phyloP scores from a whole-genome alignment of 2,113 vertebrate species.

The Odontophorus gujanensis region DNA sequence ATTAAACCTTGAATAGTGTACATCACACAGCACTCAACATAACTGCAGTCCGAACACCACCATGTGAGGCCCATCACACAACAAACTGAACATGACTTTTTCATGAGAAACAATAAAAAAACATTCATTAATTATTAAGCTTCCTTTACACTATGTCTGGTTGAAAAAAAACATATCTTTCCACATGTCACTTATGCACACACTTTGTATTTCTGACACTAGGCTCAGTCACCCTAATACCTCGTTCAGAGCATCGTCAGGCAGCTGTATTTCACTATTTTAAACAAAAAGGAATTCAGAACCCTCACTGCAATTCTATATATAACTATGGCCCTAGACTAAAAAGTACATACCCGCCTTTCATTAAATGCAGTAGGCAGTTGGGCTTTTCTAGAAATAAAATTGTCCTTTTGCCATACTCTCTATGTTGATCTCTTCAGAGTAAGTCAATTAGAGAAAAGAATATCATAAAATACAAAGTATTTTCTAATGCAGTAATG shows the following conservation, averaged over 20 bases:
- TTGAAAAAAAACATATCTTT: not conserved
- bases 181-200: not conserved
- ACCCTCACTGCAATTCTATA: not conserved
- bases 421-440: not conserved
- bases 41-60: not conserved
- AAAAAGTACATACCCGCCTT: not conserved
- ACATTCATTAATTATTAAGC: slow-evolving; percentile 71
- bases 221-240: not conserved
- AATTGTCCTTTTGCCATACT: not conserved
- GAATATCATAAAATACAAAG: not conserved
- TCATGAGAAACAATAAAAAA: slow-evolving; percentile 74
- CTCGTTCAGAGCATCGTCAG: not conserved
- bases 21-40: not conserved
- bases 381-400: slow-evolving; percentile 5
- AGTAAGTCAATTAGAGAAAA: not conserved
- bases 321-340: not conserved
- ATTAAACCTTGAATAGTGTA: slow-evolving; percentile 70
- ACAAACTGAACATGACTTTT: slow-evolving; percentile 71
- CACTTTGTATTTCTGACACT: not conserved
- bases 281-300: not conserved
- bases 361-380: not conserved
- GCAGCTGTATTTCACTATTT: not conserved
- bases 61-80: slow-evolving; percentile 34
- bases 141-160: slow-evolving; percentile 9
- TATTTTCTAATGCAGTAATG: not conserved